Conservation (phyloP, 1,140 invertebrate species). For the Bombus sylvicola region DNA sequence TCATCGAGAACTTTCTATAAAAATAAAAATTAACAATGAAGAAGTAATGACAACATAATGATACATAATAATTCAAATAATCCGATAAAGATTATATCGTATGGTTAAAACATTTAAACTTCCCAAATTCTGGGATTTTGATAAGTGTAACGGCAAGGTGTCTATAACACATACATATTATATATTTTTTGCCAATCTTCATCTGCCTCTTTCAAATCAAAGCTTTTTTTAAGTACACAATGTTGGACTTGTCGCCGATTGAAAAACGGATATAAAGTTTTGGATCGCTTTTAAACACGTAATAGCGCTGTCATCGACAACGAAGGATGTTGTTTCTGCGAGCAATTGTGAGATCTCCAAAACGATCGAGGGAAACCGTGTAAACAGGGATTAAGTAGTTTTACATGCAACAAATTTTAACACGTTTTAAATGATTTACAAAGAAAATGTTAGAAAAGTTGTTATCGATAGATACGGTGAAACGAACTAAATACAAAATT, state of each 20-base stretch:
- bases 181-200: neutral
- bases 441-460: neutral
- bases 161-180: neutral
- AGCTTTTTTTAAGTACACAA: neutral
- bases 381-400: slow-evolving; percentile 10
- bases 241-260: neutral
- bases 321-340: neutral
- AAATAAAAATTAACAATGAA: neutral
- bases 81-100: neutral
- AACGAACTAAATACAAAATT: neutral
- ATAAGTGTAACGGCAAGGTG: neutral
- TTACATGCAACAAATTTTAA: neutral
- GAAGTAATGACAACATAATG: neutral
- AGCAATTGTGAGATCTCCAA: neutral
- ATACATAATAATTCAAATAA: neutral
- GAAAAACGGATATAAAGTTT: neutral
- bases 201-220: neutral
- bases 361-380: neutral
- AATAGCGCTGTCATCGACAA: neutral
- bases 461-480: neutral
- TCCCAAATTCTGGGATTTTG: neutral
- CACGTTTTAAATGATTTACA: neutral
- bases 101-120: neutral
- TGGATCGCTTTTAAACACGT: neutral
- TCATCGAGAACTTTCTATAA: neutral